Evolutionary conservation across 2,113 vertebrate genomes (phyloP), one percentile per base, ranked within the genome.

Genomic region (Ascaphus truei): DNA sequence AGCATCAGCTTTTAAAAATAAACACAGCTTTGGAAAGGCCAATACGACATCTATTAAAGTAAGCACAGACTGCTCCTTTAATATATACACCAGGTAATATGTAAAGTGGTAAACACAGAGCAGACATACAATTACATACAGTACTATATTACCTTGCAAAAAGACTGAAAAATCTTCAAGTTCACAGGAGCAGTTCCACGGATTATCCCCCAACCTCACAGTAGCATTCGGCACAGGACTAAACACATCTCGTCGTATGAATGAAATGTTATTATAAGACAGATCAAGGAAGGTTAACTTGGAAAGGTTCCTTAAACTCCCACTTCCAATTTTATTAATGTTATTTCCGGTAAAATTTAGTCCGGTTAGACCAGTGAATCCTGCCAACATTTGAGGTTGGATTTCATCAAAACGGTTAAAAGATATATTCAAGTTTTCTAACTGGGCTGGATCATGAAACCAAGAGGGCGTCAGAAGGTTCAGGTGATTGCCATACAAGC

Each of bases 161-260:
- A 78, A 81, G 3, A 16, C 5, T 0, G 74, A 75, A 37, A 85
- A 87, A 68, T 85, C 78, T 1, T 73, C 39, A 3, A 80, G 76
- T 4, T 57, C 73, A 52, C 87, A 91, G 1, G 81, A 88, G 23
- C 88, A 90, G 66, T 79, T 57, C 90, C 90, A 92, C 0, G 83
- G 89, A 68, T 91, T 90, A 13, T 36, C 36, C 0, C 66, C 65
- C 1, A 71, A 29, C 11, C 41, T 72, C 36, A 74, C 26, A 1
- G 29, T 8, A 3, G 68, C 57, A 1, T 41, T 43, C 5, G 1
- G 5, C 7, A 85, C 27, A 4, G 73, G 72, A 20, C 11, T 20
- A 47, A 91, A 79, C 5, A 66, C 68, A 27, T 71, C 62, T 8
- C 76, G 65, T 0, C 68, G 72, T 30, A 90, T 34, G 58, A 56